Percentiles rank a stretch among this genome's conserved stretches.
phyloP scores from a whole-genome alignment of 2,113 vertebrate species.

The Colossoma macropomum region DNA sequence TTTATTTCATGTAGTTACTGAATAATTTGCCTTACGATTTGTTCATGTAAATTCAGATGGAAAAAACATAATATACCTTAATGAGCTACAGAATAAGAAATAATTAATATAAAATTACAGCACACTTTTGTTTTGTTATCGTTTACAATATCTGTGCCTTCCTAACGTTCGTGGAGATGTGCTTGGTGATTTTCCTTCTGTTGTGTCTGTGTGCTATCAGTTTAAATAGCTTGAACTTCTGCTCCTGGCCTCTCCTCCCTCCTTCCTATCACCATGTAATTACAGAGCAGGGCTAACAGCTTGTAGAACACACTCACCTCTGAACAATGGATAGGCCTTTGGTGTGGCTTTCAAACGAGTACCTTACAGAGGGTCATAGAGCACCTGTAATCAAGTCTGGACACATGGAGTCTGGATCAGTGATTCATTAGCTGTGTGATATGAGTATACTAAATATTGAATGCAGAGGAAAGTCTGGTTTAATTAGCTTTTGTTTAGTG shows the following conservation, averaged over 20 bases:
- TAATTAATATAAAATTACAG: no score
- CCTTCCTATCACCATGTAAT: slow-evolving; percentile 1
- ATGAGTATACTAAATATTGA: neutral
- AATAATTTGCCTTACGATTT: no score
- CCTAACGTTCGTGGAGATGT: neutral
- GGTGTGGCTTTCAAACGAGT: slow-evolving; percentile 6
- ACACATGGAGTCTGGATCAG: neutral
- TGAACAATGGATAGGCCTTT: slow-evolving; percentile 1
- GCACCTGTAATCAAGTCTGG: slow-evolving; percentile 6
- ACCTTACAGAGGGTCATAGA: neutral
- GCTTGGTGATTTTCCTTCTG: neutral
- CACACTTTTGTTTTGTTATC: neutral
- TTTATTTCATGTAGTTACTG: no score
- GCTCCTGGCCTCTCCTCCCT: neutral
- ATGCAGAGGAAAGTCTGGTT: neutral
- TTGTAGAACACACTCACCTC: slow-evolving; percentile 5
- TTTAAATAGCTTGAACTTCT: neutral
- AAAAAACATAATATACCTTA: no score
- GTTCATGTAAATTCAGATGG: no score
- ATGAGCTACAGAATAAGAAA: no score
- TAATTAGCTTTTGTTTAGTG: no score
- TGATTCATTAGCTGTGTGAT: slow-evolving; percentile 7
- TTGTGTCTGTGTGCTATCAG: neutral
- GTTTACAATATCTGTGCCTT: neutral
- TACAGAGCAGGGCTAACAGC: slow-evolving; percentile 24